Conservation (phyloP, 2,888 invertebrate species). For the Stenotaenia linearis region DNA sequence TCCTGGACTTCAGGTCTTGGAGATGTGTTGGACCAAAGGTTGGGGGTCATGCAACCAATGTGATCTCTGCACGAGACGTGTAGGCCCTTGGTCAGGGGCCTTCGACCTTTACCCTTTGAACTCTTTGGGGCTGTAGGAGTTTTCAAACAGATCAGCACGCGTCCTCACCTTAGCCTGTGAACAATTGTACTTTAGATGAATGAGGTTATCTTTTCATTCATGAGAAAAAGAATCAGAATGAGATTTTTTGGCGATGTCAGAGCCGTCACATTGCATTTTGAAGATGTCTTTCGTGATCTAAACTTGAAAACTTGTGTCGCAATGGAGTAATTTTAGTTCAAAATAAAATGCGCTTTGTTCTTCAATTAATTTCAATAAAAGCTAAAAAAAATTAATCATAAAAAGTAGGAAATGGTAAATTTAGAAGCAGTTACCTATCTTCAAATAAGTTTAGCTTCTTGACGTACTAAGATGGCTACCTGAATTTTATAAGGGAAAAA, state of each 20-base stretch:
- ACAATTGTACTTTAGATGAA: background rate
- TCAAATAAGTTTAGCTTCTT: background rate
- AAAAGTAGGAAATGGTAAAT: no score
- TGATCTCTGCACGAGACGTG: conserved; percentile 20
- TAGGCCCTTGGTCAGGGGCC: conserved; percentile 10
- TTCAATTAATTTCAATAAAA: no score
- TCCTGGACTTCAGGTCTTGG: background rate
- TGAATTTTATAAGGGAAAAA: background rate
- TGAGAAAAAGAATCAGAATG: background rate
- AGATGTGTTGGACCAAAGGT: background rate
- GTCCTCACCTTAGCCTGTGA: conserved; percentile 6
- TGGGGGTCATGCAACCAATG: conserved; percentile 6
- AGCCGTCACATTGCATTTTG: background rate
- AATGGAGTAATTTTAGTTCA: no score
- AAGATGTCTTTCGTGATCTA: background rate
- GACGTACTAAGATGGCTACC: background rate
- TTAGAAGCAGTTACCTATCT: no score
- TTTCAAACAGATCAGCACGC: conserved; percentile 15
- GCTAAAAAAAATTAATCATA: no score
- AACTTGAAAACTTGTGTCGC: no score
- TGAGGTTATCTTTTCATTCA: conserved; percentile 2
- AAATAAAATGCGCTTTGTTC: no score
- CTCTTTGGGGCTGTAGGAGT: background rate
- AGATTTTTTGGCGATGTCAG: background rate
- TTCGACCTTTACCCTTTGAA: conserved; percentile 18